Evolutionary conservation across 2,888 invertebrate species (phyloP).

Genomic region (Pachliopta kotzebuea): DNA sequence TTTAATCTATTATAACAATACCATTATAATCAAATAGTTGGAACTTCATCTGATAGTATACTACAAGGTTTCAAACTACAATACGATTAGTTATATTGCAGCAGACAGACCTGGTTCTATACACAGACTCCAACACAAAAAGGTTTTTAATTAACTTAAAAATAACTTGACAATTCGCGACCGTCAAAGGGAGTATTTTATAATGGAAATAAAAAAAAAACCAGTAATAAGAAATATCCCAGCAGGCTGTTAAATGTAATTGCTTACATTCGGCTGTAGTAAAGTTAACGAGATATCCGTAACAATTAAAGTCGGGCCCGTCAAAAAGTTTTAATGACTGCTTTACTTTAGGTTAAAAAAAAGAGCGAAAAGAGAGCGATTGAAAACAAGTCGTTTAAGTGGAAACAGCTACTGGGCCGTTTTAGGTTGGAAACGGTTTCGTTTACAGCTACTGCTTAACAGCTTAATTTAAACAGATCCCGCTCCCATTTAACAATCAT

Average conservation of each 20-base stretch:
- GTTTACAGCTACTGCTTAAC: constrained; percentile 26
- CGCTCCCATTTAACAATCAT: background rate
- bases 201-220: constrained; percentile 2
- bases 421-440: constrained; percentile 29
- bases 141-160: too few relatives aligned
- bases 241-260: constrained; percentile 41
- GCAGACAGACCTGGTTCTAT: too few relatives aligned
- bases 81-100: too few relatives aligned
- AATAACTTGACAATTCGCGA: too few relatives aligned
- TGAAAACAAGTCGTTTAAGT: constrained; percentile 50
- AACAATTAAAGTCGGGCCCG: constrained; percentile 61
- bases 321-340: constrained; percentile 73
- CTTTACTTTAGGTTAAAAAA: constrained; percentile 48
- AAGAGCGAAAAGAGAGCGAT: constrained; percentile 45
- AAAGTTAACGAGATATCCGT: constrained; percentile 62
- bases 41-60: too few relatives aligned
- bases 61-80: too few relatives aligned
- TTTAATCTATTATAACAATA: too few relatives aligned
- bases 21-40: too few relatives aligned
- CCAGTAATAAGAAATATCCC: constrained; percentile 19
- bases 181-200: background rate
- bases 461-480: constrained; percentile 22
- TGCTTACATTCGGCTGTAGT: constrained; percentile 30
- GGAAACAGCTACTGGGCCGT: constrained; percentile 39
- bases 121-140: too few relatives aligned